Evolutionary conservation across 2,797 vertebrate genomes (phyloP).

Genomic region (Oryzias sinensis): DNA sequence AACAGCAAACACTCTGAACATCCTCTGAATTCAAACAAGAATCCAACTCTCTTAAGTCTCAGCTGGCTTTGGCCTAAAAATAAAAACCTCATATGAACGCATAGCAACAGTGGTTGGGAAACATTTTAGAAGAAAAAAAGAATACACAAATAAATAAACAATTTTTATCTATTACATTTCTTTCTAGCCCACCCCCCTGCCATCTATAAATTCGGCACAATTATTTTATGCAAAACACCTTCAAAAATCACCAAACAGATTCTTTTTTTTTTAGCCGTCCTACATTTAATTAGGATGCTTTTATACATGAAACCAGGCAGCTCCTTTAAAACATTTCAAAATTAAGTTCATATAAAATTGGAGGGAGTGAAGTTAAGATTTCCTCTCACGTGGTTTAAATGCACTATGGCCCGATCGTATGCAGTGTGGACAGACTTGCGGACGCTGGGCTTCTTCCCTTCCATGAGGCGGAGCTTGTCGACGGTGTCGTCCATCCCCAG

Average conservation of each 20-base stretch:
- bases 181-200: slow-evolving; percentile 25
- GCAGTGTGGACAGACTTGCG: slow-evolving; percentile 97
- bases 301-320: slow-evolving; percentile 30
- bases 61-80: slow-evolving; percentile 68
- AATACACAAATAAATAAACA: slow-evolving; percentile 40
- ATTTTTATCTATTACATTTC: slow-evolving; percentile 44
- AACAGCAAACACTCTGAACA: slow-evolving; percentile 71
- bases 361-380: slow-evolving; percentile 88
- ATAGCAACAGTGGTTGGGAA: slow-evolving; percentile 67
- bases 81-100: slow-evolving; percentile 58
- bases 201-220: slow-evolving; percentile 38
- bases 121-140: slow-evolving; percentile 30
- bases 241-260: slow-evolving; percentile 18
- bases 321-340: slow-evolving; percentile 37
- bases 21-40: slow-evolving; percentile 57
- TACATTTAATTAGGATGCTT: slow-evolving; percentile 31
- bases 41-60: slow-evolving; percentile 58
- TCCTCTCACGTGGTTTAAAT: slow-evolving; percentile 89
- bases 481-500: slow-evolving; percentile 92
- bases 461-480: slow-evolving; percentile 94
- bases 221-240: slow-evolving; percentile 36
- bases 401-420: slow-evolving; percentile 92
- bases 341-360: slow-evolving; percentile 83
- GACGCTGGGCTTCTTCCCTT: slow-evolving; percentile 95
- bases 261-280: slow-evolving; percentile 13